Evolutionary conservation across 2,888 invertebrate genomes (phyloP).

Genomic region (Molorchus minor): DNA sequence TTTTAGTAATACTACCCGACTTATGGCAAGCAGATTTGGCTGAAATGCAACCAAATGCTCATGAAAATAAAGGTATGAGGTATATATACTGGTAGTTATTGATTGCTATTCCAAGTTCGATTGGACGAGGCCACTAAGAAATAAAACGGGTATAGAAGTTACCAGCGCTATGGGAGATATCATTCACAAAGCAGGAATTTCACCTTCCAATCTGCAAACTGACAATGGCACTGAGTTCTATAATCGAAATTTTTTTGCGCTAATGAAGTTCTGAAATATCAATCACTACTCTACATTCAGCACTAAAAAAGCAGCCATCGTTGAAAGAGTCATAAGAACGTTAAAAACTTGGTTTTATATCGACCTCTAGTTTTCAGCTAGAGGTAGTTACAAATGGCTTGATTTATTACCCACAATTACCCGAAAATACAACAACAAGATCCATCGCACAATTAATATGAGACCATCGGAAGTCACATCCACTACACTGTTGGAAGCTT

Average conservation of each 20-base stretch:
- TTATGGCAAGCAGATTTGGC: background rate
- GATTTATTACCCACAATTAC: constrained; percentile 21
- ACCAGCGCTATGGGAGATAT: constrained; percentile 36
- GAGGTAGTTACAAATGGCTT: constrained; percentile 49
- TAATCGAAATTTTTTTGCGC: constrained; percentile 40
- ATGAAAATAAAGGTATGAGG: background rate
- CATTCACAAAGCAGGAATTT: background rate
- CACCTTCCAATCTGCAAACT: constrained; percentile 45
- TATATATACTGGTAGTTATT: background rate
- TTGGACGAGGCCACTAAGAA: constrained; percentile 48
- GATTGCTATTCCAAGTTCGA: background rate
- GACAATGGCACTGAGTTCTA: too few species aligned
- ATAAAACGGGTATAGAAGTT: constrained; percentile 50
- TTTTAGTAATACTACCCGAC: background rate
- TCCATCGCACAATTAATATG: constrained; percentile 54
- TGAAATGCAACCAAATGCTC: constrained; percentile 5
- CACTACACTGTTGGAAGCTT: background rate
- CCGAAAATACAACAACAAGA: constrained; percentile 50
- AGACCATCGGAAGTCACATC: constrained; percentile 47
- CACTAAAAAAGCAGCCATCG: constrained; percentile 39
- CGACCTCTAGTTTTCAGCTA: too few species aligned
- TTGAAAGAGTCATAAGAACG: constrained; percentile 46
- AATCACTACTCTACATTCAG: constrained; percentile 41
- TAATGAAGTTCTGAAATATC: too few species aligned
- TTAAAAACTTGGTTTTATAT: too few species aligned